Evolutionary conservation across 2,113 vertebrate species (phyloP), one percentile per base, ranked within the genome.

Genomic region (Alces alces): DNA sequence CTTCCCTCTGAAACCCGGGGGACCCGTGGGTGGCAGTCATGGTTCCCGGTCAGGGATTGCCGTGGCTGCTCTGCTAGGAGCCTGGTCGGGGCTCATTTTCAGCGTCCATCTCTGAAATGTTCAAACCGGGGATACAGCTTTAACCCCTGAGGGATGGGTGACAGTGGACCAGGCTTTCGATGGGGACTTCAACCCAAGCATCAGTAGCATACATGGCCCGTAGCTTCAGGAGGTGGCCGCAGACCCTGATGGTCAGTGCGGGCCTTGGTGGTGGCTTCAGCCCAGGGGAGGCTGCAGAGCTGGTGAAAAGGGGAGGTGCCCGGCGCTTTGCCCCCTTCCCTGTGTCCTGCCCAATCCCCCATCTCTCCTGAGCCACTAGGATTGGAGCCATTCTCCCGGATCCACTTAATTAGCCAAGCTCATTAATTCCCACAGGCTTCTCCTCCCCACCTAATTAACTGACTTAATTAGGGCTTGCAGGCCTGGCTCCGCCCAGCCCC

Each of bases 351-450:
- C 58, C 64, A 52, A 93, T 54, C 76, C 89, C 57, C 52, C 28
- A 0, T 76, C 58, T 89, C 83, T 97, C 96, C 60, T 2, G 30
- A 97, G 96, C 86, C 92, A 47, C 57, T 83, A 61, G 95, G 95
- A 97, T 90, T 52, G 10, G 25, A 98, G 90, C 92, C 94, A n/a
- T 97, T 93, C 95, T 70, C 28, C 30, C 60, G 39, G 93, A 97
- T 76, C 86, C 93, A 97, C 93, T 98, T 97, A 98, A 98, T 98
- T 98, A 98, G 97, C 94, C 83, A 95, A 97, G 97, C 86, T 96
- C 57, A 87, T 97, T 98, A 97, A 97, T 97, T 98, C 98, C 97
- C 97, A 97, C 96, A 47, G 97, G 79, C 87, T 94, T 93, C 95
- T 97, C 97, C 93, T 91, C 95, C 96, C 96, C 93, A 97, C 94